Percentiles rank a stretch among this genome's conserved stretches.
Evolutionary conservation across 2,888 invertebrate genomes (phyloP).

Genomic region (Parochlus steinenii): DNA sequence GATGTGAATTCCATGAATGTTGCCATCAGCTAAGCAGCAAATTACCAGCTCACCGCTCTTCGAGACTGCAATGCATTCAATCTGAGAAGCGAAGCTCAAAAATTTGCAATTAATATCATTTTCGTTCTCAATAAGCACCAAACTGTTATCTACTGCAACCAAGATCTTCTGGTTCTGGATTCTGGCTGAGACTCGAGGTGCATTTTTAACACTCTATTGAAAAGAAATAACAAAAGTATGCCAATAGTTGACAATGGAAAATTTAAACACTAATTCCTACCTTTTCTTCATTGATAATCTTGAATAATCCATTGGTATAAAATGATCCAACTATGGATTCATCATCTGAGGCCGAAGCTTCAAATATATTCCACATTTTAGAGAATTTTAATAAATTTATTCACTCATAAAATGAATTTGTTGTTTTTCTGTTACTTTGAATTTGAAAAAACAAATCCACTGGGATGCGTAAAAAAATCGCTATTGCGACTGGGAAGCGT

Average conservation of each 20-base stretch:
- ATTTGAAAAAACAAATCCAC: no score
- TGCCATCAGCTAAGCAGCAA: constrained; percentile 25
- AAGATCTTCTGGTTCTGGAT: constrained; percentile 26
- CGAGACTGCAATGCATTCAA: constrained; percentile 24
- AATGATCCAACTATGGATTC: constrained; percentile 27
- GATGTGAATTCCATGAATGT: constrained; percentile 26
- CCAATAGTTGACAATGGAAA: neutral
- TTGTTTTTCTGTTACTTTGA: no score
- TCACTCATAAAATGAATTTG: no score
- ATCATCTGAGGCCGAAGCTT: constrained; percentile 21
- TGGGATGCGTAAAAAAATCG: no score
- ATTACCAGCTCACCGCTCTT: constrained; percentile 25
- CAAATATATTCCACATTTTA: constrained; percentile 27
- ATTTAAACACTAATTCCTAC: constrained; percentile 15
- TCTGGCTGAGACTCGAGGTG: constrained; percentile 23
- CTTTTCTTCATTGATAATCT: constrained; percentile 23
- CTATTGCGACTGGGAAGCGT: no score
- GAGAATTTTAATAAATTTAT: neutral
- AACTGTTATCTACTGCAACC: constrained; percentile 24
- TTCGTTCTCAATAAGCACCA: constrained; percentile 26
- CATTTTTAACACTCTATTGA: constrained; percentile 21
- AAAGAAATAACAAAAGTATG: neutral
- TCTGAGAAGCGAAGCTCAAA: constrained; percentile 22
- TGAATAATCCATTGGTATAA: constrained; percentile 25
- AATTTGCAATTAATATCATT: constrained; percentile 24